A percentile compares a stretch with the other conserved stretches of the same genome.
These are phyloP conservation scores for Muraenolepis orangiensis DNA, from an alignment of 2,797 vertebrate genomes.

Conservation along the genomic window DNA sequence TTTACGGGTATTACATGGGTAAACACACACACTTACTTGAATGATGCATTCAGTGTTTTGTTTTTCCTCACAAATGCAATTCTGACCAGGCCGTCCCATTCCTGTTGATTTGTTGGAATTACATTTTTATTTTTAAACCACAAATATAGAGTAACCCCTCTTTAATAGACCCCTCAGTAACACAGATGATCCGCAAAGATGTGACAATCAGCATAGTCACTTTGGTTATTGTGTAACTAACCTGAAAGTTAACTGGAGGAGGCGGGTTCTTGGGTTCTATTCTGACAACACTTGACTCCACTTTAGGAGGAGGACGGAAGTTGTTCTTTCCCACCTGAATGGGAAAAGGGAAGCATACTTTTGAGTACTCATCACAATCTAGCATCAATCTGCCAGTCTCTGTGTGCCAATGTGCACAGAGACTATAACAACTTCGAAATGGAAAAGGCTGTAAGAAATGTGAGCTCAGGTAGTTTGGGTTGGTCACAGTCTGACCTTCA, in stretches of 20 bases:
- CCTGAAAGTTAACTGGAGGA: constrained; percentile 96
- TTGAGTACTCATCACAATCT: background rate
- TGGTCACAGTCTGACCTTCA: constrained; percentile 80
- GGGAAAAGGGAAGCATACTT: constrained; percentile 28
- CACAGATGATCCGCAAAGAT: too few relatives aligned
- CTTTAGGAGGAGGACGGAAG: constrained; percentile 95
- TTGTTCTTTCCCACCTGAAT: constrained; percentile 95
- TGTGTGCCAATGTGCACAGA: too few relatives aligned
- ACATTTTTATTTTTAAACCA: background rate
- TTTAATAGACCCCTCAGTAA: background rate
- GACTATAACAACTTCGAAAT: background rate
- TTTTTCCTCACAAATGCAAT: constrained; percentile 98
- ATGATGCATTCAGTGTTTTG: constrained; percentile 90
- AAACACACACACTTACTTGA: constrained; percentile 84
- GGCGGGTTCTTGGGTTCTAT: constrained; percentile 98
- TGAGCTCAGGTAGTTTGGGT: background rate
- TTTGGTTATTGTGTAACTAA: constrained; percentile 42
- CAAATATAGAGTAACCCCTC: background rate
- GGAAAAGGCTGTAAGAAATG: background rate
- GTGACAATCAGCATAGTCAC: background rate
- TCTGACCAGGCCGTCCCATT: constrained; percentile 96
- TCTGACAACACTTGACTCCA: constrained; percentile 96
- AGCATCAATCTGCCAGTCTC: background rate
- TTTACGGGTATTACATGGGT: background rate
- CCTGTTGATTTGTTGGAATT: constrained; percentile 67